Conservation (phyloP, 2,797 vertebrate species). For the Ambastaia sidthimunki region DNA sequence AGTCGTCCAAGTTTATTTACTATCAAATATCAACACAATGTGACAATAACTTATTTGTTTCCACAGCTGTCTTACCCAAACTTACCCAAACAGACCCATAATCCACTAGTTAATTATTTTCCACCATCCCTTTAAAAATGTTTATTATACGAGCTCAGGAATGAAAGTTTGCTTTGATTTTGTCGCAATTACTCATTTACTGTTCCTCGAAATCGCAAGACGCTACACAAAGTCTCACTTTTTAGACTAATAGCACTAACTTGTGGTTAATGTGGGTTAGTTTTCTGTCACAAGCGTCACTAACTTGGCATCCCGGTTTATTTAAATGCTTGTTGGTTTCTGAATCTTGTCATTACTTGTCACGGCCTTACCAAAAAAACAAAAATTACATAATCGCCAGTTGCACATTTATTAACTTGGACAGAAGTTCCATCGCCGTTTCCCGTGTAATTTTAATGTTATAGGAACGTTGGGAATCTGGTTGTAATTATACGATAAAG, state of each 20-base stretch:
- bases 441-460: conserved; percentile 1
- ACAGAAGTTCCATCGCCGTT: background rate
- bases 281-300: background rate
- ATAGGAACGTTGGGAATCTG: conserved; percentile 4
- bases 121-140: background rate
- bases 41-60: background rate
- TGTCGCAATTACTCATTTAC: background rate
- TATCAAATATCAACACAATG: background rate
- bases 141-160: conserved; percentile 20
- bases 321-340: background rate
- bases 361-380: background rate
- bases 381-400: background rate
- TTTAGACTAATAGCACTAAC: background rate
- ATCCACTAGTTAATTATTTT: background rate
- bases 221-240: conserved; percentile 10
- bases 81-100: background rate
- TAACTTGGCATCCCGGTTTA: background rate
- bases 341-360: background rate
- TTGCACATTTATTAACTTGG: conserved; percentile 3
- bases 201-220: conserved; percentile 35
- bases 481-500: background rate
- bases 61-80: background rate
- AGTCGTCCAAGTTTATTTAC: too few relatives aligned
- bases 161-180: background rate
- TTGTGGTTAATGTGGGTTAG: too few relatives aligned